Conservation (phyloP, 2,113 vertebrate species). For the Hippopotamus amphibius region DNA sequence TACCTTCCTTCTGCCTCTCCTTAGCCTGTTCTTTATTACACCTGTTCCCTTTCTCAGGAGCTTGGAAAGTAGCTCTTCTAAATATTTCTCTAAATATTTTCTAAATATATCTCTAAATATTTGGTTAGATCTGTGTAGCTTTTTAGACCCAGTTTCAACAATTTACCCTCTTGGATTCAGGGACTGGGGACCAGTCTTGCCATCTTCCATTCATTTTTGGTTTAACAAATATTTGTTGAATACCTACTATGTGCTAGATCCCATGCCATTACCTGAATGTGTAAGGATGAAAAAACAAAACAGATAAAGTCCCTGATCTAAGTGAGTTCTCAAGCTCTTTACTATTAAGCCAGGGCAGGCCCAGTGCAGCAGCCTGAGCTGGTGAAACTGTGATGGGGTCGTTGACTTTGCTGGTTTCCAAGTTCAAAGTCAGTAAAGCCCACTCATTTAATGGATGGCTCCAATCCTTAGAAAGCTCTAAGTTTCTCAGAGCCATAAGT, state of each 20-base stretch:
- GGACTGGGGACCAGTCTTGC: neutral
- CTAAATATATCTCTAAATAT: slow-evolving; percentile 43
- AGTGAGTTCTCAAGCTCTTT: neutral
- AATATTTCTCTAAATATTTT: slow-evolving; percentile 44
- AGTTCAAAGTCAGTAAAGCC: neutral
- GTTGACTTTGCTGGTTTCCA: neutral
- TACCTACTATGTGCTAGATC: neutral
- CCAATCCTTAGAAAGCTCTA: neutral
- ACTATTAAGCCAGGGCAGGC: neutral
- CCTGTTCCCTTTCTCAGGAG: neutral
- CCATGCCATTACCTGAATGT: neutral
- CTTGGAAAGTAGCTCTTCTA: neutral
- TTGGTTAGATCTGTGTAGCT: neutral
- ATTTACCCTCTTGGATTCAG: neutral
- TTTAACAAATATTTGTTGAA: neutral
- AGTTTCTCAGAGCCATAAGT: neutral
- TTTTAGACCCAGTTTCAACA: neutral
- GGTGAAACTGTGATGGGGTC: neutral
- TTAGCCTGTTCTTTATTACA: neutral
- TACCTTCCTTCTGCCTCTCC: neutral
- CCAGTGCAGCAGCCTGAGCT: neutral
- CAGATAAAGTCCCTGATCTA: neutral
- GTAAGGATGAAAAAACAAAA: neutral
- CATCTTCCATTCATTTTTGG: neutral
- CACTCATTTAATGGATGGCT: neutral